Conservation (phyloP, 1,140 invertebrate species). For the Archivesica marissinica region DNA sequence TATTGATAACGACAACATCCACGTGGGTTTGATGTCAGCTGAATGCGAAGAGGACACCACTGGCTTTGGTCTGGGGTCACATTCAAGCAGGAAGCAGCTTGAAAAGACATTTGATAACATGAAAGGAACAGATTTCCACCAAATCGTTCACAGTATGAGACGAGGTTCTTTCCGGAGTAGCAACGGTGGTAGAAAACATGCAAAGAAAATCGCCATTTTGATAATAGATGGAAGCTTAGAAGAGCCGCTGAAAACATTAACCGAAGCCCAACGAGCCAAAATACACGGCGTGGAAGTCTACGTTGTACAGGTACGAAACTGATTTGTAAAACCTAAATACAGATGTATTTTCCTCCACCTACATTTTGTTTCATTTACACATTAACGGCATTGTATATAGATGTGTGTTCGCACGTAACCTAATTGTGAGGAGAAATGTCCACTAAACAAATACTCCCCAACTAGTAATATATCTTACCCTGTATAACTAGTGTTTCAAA, state of each 20-base stretch:
- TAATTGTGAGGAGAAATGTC: neutral
- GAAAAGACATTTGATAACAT: conserved; percentile 59
- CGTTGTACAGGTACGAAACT: conserved; percentile 50
- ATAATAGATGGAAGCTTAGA: conserved; percentile 74
- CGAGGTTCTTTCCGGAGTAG: conserved; percentile 60
- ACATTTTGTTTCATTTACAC: neutral
- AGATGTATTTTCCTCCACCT: too few species aligned
- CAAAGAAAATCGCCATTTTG: conserved; percentile 74
- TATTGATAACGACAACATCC: conserved; percentile 71
- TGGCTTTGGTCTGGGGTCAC: conserved; percentile 65
- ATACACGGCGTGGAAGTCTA: conserved; percentile 73
- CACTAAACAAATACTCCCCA: too few species aligned
- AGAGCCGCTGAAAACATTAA: conserved; percentile 70
- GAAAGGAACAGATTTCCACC: conserved; percentile 67
- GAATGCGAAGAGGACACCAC: conserved; percentile 62
- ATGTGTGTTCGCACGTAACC: neutral
- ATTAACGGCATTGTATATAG: neutral
- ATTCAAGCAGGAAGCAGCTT: conserved; percentile 51
- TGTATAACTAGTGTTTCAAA: too few species aligned
- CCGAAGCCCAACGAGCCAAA: conserved; percentile 77
- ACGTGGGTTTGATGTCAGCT: conserved; percentile 73
- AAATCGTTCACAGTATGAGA: conserved; percentile 70
- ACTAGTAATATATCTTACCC: too few species aligned
- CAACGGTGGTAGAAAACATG: conserved; percentile 69
- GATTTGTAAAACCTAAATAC: neutral